A percentile compares a stretch with the other conserved stretches of the same genome.
Conservation (phyloP, 2,113 vertebrate species). For the Orycteropus afer region DNA sequence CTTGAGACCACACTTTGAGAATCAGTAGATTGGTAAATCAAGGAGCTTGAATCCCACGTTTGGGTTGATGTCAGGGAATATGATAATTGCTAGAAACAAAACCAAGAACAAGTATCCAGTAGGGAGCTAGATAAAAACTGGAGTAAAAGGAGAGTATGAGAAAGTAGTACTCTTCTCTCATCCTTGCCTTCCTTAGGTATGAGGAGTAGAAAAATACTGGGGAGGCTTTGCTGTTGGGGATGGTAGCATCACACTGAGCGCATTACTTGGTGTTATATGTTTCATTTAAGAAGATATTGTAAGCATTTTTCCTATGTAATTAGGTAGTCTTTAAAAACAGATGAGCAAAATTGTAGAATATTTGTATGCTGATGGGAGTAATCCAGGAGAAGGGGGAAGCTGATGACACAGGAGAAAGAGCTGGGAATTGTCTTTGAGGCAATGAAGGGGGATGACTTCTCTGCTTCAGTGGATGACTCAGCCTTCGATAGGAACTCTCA, state of each 20-base stretch:
- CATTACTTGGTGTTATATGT: neutral
- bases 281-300: neutral
- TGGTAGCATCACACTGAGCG: neutral
- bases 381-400: neutral
- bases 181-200: no score
- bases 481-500: no score
- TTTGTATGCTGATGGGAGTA: neutral
- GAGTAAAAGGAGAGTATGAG: neutral
- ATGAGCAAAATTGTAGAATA: neutral
- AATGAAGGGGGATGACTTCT: neutral
- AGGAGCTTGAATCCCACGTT: neutral
- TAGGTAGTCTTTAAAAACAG: neutral
- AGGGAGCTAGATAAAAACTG: neutral
- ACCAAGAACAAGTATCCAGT: neutral
- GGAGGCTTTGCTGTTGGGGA: neutral
- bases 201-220: neutral
- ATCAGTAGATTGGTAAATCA: neutral
- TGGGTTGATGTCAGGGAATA: no score
- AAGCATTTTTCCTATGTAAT: neutral
- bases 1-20: neutral
- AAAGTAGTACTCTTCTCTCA: neutral
- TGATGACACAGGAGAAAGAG: neutral
- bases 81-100: neutral
- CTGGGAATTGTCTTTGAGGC: neutral
- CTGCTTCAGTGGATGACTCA: fast-evolving